Percentiles rank a stretch among this genome's conserved stretches.
Conservation (phyloP, 1,140 invertebrate genomes). For the Magallana ariakensis region DNA sequence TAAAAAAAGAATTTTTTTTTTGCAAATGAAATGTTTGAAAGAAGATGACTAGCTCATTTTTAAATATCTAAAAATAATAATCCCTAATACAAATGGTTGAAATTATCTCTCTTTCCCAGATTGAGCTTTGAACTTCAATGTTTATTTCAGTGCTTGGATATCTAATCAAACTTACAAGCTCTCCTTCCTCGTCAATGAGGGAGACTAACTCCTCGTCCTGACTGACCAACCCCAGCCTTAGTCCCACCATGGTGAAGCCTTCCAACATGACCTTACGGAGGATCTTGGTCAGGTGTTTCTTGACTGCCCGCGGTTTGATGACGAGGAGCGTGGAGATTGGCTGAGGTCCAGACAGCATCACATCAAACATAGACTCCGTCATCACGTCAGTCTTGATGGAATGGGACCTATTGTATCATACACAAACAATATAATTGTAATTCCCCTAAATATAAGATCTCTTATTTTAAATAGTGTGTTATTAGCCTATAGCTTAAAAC, state of each 20-base stretch:
- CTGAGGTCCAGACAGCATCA: slow-evolving; percentile 70
- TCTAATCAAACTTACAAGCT: slow-evolving; percentile 50
- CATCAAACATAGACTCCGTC: slow-evolving; percentile 69
- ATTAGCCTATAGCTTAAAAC: too few species aligned
- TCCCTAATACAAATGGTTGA: too few species aligned
- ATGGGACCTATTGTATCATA: background rate
- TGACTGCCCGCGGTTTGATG: slow-evolving; percentile 72
- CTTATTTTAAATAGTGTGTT: too few species aligned
- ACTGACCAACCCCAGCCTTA: slow-evolving; percentile 61
- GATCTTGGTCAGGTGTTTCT: slow-evolving; percentile 71
- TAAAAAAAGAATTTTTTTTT: background rate
- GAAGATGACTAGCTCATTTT: too few species aligned
- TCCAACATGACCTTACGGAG: slow-evolving; percentile 73
- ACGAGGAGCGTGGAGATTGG: slow-evolving; percentile 72
- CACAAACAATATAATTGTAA: too few species aligned
- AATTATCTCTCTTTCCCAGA: background rate
- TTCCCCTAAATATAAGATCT: too few species aligned
- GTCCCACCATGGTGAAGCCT: slow-evolving; percentile 70
- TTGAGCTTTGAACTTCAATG: background rate
- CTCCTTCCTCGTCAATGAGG: slow-evolving; percentile 45
- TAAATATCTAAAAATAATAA: too few species aligned
- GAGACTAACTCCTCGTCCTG: slow-evolving; percentile 50
- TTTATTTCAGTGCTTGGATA: too few species aligned
- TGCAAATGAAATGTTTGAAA: too few species aligned
- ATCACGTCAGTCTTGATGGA: background rate